Evolutionary conservation across 2,113 vertebrate genomes (phyloP), one percentile per base, ranked within the genome.

Genomic region (Glareola pratincola): DNA sequence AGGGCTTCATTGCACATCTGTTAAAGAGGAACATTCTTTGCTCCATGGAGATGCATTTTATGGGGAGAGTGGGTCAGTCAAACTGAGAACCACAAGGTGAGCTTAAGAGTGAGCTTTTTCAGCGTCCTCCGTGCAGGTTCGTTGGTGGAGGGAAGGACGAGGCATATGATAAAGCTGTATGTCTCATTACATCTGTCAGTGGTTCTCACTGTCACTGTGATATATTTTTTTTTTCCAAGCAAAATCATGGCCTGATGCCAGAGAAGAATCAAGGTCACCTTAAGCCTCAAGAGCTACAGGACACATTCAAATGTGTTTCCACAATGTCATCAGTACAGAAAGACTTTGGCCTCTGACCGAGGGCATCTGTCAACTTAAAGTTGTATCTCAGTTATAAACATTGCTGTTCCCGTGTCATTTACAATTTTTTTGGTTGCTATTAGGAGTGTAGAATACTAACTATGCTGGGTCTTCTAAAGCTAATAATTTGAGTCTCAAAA

Each of bases 141-240:
- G 45, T 53, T 75, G 37, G 13, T 16, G 32, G 36, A 69, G 14
- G 26, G 29, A 39, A 62, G 64, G n/a, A 4, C 0, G 12, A 75
- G 43, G 11, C 3, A 2, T 9, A 23, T 0, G 0, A 18, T 53
- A 51, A n/a, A 69, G 23, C 27, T 63, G 5, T 72, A 16, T 29
- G 26, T 88, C 67, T 80, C 19, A 4, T 51, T 23, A 22, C 18
- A 18, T 63, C 54, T 75, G 50, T 76, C n/a, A 60, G 14, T 36
- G 8, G 24, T 78, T 56, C 27, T 63, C 17, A 9, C n/a, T 50
- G 27, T 34, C 51, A n/a, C 36, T 3, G 5, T 23, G 39, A 29
- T 18, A n/a, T 39, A 9, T 39, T 39, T 39, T 39, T 45, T 66
- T 41, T 73, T 68, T 88, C 50, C 36, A 30, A 53, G 12, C 27